These are phyloP conservation scores for Nanger granti DNA, from an alignment of 2,113 vertebrate genomes.

Conservation along the genomic window DNA sequence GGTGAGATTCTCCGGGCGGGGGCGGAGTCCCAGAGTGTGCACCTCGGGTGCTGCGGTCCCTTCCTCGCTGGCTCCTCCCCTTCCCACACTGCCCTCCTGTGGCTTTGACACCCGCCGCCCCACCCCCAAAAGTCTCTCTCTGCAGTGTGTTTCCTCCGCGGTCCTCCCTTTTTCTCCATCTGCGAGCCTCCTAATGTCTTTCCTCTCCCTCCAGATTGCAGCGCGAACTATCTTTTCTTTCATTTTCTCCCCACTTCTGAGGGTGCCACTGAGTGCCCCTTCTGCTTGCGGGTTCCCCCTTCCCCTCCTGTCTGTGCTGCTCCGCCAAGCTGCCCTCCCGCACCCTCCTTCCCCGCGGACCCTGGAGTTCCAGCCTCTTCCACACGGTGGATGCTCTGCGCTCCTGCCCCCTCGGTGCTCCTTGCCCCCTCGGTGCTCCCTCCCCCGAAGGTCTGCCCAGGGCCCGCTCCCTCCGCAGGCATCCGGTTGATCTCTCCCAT, in stretches of 20 bases:
- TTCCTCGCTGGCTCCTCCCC: no score
- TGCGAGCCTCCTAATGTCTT: not conserved
- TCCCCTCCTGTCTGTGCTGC: not conserved
- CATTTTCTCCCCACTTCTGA: not conserved
- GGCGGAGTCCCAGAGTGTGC: no score
- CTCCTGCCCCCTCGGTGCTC: not conserved
- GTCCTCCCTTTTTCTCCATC: not conserved
- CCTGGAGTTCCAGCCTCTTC: not conserved
- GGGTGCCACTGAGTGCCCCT: not conserved
- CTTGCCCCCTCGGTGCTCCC: no score
- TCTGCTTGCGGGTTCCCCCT: not conserved
- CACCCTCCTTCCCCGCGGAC: accelerated
- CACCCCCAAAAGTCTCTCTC: no score
- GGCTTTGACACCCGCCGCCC: no score
- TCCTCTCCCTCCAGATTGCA: not conserved
- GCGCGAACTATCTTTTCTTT: not conserved
- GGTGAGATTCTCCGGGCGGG: not conserved
- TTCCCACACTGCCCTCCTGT: no score
- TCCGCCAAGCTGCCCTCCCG: not conserved
- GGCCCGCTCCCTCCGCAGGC: not conserved
- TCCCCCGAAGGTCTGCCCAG: not conserved
- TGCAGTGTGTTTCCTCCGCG: no score
- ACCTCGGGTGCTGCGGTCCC: no score
- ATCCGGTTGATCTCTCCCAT: not conserved
- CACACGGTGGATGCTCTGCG: accelerated